Percentiles rank a stretch among this genome's conserved stretches.
Evolutionary conservation across 2,113 vertebrate genomes (phyloP).

Genomic region (Triplophysa tibetana): DNA sequence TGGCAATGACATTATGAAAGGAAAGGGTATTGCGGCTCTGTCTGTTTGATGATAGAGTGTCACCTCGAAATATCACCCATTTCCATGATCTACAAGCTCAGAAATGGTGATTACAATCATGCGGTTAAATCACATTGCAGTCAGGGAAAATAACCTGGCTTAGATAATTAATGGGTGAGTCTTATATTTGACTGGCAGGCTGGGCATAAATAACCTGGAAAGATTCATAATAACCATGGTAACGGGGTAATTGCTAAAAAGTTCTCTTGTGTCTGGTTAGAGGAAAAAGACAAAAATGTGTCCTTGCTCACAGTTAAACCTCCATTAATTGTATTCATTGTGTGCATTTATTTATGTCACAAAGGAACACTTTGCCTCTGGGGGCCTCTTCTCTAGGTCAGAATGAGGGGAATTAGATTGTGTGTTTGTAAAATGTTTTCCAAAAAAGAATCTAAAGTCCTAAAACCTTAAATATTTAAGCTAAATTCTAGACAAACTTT

Average conservation of each 20-base stretch:
- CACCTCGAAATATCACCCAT: constrained; percentile 9
- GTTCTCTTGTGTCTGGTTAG: constrained; percentile 58
- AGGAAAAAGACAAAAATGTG: constrained; percentile 56
- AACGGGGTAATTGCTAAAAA: constrained; percentile 72
- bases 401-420: constrained; percentile 57
- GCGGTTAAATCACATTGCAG: constrained; percentile 60
- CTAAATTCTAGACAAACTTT: too few relatives aligned
- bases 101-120: constrained; percentile 64
- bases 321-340: constrained; percentile 64
- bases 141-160: constrained; percentile 63
- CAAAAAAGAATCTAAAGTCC: neutral
- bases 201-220: constrained; percentile 74
- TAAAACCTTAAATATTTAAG: too few relatives aligned
- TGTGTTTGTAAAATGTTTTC: constrained; percentile 49
- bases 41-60: constrained; percentile 6
- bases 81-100: constrained; percentile 40
- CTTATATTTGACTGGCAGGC: constrained; percentile 69
- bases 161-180: constrained; percentile 73
- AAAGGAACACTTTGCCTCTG: constrained; percentile 49
- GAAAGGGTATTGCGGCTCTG: constrained; percentile 15
- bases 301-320: constrained; percentile 55
- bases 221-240: constrained; percentile 76
- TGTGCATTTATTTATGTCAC: constrained; percentile 60
- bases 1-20: constrained; percentile 11
- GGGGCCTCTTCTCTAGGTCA: constrained; percentile 48